Evolutionary conservation across 2,888 invertebrate genomes (phyloP).

Genomic region (Crepidodera aurea): DNA sequence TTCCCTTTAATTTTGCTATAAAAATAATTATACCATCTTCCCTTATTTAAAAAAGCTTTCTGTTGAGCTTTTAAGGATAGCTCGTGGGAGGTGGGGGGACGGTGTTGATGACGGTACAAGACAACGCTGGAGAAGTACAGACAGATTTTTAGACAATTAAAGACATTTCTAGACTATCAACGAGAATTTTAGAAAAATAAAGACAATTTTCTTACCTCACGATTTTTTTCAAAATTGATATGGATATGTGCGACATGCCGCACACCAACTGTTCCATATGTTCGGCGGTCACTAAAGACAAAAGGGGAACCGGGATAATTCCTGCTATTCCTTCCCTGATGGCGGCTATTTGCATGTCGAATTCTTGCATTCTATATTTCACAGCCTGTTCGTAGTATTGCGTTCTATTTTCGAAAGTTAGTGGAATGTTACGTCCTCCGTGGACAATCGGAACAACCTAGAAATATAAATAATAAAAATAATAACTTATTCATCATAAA

Average conservation of each 20-base stretch:
- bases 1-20: too few relatives aligned
- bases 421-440: slow-evolving; percentile 68
- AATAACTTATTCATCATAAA: too few relatives aligned
- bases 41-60: too few relatives aligned
- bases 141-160: too few relatives aligned
- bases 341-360: slow-evolving; percentile 68
- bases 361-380: slow-evolving; percentile 68
- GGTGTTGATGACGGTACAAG: too few relatives aligned
- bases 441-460: slow-evolving; percentile 68
- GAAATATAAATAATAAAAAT: slow-evolving; percentile 1
- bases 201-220: slow-evolving; percentile 68
- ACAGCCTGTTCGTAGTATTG: slow-evolving; percentile 70
- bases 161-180: too few relatives aligned
- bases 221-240: slow-evolving; percentile 67
- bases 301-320: slow-evolving; percentile 69
- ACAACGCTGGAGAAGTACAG: too few relatives aligned
- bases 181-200: too few relatives aligned
- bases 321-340: slow-evolving; percentile 72
- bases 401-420: slow-evolving; percentile 67
- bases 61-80: too few relatives aligned
- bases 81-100: too few relatives aligned
- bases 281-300: slow-evolving; percentile 68
- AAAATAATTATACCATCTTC: too few relatives aligned
- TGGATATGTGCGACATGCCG: slow-evolving; percentile 69
- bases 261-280: slow-evolving; percentile 71